Evolutionary conservation across 2,888 invertebrate genomes (phyloP).

Genomic region (Pammene fasciana): DNA sequence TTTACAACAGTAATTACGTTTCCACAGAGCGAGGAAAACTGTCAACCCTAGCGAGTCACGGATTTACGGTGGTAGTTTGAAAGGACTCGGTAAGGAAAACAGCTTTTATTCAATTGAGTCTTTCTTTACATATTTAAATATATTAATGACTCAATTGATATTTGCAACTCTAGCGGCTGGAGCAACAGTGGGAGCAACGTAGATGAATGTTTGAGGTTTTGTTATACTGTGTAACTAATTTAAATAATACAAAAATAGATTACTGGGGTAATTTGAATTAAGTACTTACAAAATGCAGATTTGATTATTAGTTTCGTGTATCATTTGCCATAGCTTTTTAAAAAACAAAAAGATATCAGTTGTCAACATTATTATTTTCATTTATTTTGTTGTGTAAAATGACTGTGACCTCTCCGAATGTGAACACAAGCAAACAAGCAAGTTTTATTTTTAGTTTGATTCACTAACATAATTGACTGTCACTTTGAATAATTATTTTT

Average conservation of each 20-base stretch:
- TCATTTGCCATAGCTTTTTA: too few relatives aligned
- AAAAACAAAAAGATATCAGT: too few relatives aligned
- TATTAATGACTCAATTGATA: too few relatives aligned
- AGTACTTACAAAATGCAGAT: too few relatives aligned
- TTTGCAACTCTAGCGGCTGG: too few relatives aligned
- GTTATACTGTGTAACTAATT: too few relatives aligned
- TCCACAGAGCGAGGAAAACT: constrained; percentile 77
- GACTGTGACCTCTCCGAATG: background rate
- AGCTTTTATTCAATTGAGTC: background rate
- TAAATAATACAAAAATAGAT: too few relatives aligned
- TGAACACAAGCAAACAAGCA: background rate
- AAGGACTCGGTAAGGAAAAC: constrained; percentile 2
- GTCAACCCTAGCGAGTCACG: constrained; percentile 44
- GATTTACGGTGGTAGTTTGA: constrained; percentile 5
- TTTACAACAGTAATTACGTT: constrained; percentile 79
- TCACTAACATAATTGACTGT: background rate
- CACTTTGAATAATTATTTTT: background rate
- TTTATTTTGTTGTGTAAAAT: constrained; percentile 4
- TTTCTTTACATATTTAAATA: too few relatives aligned
- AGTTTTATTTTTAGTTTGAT: background rate
- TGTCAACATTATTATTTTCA: background rate
- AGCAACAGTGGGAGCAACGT: too few relatives aligned
- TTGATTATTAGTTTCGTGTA: too few relatives aligned
- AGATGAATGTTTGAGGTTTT: too few relatives aligned
- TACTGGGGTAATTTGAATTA: too few relatives aligned